Evolutionary conservation across 2,113 vertebrate genomes (phyloP), one percentile per base, ranked within the genome.

Genomic region (Octodon degus): DNA sequence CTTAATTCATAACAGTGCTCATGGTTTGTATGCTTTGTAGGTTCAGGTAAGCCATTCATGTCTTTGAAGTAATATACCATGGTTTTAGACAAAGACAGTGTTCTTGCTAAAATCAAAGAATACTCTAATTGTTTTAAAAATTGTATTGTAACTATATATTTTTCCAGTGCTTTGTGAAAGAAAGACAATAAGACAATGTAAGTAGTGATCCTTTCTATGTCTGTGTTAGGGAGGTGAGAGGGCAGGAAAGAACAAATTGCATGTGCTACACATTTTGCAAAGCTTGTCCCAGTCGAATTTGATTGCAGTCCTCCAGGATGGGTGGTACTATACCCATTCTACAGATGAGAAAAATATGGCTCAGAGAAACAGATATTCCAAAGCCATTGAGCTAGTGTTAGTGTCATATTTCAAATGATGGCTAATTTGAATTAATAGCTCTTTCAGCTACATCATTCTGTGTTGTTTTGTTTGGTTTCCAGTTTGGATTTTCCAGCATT

Each of bases 11-110:
- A 65, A 84, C 32, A 37, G 47, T n/a, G 40, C 16, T 88, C 25
- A 50, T 74, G 65, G 91, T 93, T 55, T 72, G 6, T 89, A 43
- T 86, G 55, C 27, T 88, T 86, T 96, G 53, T 37, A 74, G 55
- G 62, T 94, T 94, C 7, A 40, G 7, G 10, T 40, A 83, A 86
- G 30, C 22, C 55, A 25, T n/a, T 24, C 4, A 12, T 65, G 32
- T 80, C 37, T 93, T 72, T 79, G 65, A 91, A 89, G 67, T 86
- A 89, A 81, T 82, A 63, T 10, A 67, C 34, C 53, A 93, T 91
- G 77, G 70, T 67, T 94, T 93, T 91, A 65, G 67, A 93, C 90
- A 95, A 96, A 87, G 68, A 70, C 62, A 86, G 53, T 55, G 11
- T 76, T 43, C 55, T 90, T 96, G 89, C 20, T 86, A 88, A 97